Conservation (phyloP, 1,140 invertebrate genomes). For the Trypoxylus dichotomus region DNA sequence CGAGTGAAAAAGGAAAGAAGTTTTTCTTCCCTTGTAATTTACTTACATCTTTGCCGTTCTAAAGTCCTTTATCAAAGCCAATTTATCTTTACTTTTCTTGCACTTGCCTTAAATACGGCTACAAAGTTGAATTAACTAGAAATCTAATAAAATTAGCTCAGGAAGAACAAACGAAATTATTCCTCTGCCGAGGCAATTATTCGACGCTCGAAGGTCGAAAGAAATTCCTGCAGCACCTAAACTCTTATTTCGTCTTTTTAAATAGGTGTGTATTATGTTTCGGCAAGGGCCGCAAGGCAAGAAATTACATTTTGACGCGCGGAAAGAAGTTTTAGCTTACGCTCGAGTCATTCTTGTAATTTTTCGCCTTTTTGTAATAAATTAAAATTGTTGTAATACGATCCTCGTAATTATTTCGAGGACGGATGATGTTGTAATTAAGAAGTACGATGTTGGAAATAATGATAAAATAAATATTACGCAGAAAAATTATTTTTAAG, state of each 20-base stretch:
- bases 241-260: conserved; percentile 11
- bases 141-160: conserved; percentile 21
- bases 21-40: conserved; percentile 35
- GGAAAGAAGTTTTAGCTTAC: background rate
- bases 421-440: conserved; percentile 19
- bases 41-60: conserved; percentile 33
- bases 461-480: background rate
- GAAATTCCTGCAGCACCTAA: background rate
- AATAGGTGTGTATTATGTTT: conserved; percentile 23
- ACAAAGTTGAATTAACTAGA: conserved; percentile 23
- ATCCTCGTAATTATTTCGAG: background rate
- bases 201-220: background rate
- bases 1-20: conserved; percentile 32
- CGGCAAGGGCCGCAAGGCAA: background rate
- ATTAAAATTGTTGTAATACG: conserved; percentile 13
- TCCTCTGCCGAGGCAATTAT: conserved; percentile 14
- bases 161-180: conserved; percentile 25
- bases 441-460: background rate
- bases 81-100: conserved; percentile 35
- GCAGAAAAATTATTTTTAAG: background rate
- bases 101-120: conserved; percentile 15
- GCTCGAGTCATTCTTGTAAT: background rate
- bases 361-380: conserved; percentile 2
- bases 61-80: conserved; percentile 38
- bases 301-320: background rate